Conservation (phyloP, 2,797 vertebrate species). For the Salarias fasciatus region DNA sequence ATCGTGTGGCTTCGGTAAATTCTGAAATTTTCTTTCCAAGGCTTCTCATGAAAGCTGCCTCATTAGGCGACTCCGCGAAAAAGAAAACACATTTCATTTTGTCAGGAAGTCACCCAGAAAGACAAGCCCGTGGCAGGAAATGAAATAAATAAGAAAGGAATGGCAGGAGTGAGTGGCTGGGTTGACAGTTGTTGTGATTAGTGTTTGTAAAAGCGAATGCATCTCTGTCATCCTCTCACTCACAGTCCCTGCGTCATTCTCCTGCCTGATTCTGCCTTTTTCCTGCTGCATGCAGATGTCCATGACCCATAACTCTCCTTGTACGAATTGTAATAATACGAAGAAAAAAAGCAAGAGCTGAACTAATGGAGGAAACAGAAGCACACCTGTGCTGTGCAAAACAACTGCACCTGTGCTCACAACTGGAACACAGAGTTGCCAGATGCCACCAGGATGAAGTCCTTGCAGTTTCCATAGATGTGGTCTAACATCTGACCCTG, state of each 20-base stretch:
- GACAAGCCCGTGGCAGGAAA: constrained; percentile 58
- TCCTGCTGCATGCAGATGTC: constrained; percentile 50
- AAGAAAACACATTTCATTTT: constrained; percentile 68
- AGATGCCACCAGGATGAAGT: constrained; percentile 2
- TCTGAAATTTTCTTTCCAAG: not conserved
- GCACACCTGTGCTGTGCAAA: not conserved
- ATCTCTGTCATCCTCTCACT: constrained; percentile 61
- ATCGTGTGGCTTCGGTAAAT: constrained; percentile 6
- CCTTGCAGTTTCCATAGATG: not conserved
- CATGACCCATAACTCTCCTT: constrained; percentile 58
- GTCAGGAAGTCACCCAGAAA: constrained; percentile 56
- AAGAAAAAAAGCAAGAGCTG: not conserved
- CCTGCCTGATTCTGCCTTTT: constrained; percentile 20
- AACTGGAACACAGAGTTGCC: not conserved
- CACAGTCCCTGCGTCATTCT: constrained; percentile 29
- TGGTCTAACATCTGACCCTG: not conserved
- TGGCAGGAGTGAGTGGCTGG: constrained; percentile 60
- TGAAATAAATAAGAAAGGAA: constrained; percentile 67
- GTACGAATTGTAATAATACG: constrained; percentile 27
- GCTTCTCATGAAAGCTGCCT: constrained; percentile 43
- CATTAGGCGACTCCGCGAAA: constrained; percentile 54
- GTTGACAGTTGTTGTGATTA: constrained; percentile 78
- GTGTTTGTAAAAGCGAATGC: constrained; percentile 64
- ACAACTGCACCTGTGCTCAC: not conserved
- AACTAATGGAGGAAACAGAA: constrained; percentile 12